Evolutionary conservation across 1,140 invertebrate genomes (phyloP).

Genomic region (Physella acuta): DNA sequence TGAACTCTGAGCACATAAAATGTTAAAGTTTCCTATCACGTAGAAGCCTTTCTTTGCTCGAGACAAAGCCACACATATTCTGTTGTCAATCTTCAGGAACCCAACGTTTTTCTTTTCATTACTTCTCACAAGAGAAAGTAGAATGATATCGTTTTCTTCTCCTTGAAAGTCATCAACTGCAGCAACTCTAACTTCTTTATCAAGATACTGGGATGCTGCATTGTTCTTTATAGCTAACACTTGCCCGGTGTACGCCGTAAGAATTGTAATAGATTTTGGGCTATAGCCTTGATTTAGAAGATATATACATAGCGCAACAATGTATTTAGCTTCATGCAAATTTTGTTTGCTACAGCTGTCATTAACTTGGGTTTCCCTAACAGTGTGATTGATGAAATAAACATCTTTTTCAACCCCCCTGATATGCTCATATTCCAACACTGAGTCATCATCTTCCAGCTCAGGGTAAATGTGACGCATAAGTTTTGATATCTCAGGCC

Average conservation of each 20-base stretch:
- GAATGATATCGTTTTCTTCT: constrained; percentile 80
- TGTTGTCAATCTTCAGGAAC: constrained; percentile 74
- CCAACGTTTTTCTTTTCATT: constrained; percentile 69
- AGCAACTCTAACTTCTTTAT: constrained; percentile 59
- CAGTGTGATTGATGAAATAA: constrained; percentile 56
- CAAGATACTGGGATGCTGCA: neutral
- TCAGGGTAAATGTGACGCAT: constrained; percentile 56
- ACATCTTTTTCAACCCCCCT: constrained; percentile 54
- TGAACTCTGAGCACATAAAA: constrained; percentile 10
- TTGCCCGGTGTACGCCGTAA: constrained; percentile 59
- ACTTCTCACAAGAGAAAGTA: constrained; percentile 79
- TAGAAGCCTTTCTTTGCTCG: constrained; percentile 74
- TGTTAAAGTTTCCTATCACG: constrained; percentile 72
- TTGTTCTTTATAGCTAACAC: constrained; percentile 15
- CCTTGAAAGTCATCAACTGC: constrained; percentile 75
- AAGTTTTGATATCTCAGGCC: constrained; percentile 57
- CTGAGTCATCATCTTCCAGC: constrained; percentile 51
- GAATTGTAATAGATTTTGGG: constrained; percentile 53
- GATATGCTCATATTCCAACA: constrained; percentile 45
- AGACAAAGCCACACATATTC: constrained; percentile 78
- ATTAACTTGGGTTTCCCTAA: constrained; percentile 38
- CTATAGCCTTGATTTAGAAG: constrained; percentile 56
- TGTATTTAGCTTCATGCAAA: constrained; percentile 50
- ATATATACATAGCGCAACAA: constrained; percentile 51
- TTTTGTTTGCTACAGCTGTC: constrained; percentile 56